phyloP scores from a whole-genome alignment of 2,113 vertebrate species.

The Oncorhynchus kisutch region DNA sequence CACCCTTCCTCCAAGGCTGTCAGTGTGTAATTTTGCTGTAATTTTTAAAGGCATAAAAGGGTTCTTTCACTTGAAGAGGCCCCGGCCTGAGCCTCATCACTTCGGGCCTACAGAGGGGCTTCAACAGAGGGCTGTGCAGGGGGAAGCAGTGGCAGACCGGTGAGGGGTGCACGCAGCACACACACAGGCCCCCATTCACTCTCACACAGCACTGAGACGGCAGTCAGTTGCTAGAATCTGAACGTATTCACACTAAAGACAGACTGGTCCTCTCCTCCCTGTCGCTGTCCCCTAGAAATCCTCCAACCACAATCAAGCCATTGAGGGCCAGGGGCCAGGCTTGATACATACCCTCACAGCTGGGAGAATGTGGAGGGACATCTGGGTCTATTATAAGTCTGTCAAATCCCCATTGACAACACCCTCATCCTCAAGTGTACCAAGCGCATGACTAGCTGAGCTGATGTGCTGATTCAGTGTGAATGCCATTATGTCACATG shows the following conservation, averaged over 20 bases:
- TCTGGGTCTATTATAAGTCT: slow-evolving; percentile 3
- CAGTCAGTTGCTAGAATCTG: not conserved
- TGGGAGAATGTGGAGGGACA: not conserved
- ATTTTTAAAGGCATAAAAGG: not conserved
- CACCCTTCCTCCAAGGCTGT: not conserved
- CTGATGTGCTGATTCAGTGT: not conserved
- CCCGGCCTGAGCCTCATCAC: not conserved
- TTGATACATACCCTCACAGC: not conserved
- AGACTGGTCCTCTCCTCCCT: not conserved
- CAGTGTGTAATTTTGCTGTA: not conserved
- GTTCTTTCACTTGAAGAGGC: not conserved
- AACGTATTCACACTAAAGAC: not conserved
- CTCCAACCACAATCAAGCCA: not conserved
- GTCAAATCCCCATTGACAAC: not conserved
- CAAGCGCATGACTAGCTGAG: not conserved
- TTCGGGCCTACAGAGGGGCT: not conserved
- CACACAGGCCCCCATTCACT: slow-evolving; percentile 1
- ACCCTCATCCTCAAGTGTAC: not conserved
- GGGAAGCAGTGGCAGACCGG: not conserved
- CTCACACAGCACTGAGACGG: slow-evolving; percentile 2
- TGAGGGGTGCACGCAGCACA: not conserved
- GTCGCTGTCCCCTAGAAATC: not conserved
- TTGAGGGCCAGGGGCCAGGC: not conserved
- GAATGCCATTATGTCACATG: no score
- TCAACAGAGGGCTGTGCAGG: slow-evolving; percentile 10